Conservation (phyloP, 1,140 invertebrate species). For the Tribolium madens region DNA sequence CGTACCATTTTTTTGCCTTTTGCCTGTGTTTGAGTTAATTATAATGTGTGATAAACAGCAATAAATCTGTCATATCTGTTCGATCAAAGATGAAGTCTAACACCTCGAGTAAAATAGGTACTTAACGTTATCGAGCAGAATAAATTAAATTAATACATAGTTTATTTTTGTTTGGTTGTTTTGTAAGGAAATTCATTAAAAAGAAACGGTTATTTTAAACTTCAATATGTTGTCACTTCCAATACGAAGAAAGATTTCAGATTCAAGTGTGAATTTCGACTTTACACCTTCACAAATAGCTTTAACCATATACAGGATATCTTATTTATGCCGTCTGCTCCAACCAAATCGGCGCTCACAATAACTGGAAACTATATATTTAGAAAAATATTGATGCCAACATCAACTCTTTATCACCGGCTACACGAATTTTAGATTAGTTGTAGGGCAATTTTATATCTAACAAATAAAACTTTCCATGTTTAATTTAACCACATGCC, state of each 20-base stretch:
- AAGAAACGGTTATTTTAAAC: constrained; percentile 12
- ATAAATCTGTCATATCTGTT: constrained; percentile 18
- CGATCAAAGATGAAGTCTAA: no score
- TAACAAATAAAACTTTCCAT: background rate
- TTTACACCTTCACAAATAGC: background rate
- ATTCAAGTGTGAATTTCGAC: constrained; percentile 7
- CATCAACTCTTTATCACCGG: background rate
- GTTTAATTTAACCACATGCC: background rate
- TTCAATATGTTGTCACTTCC: constrained; percentile 3
- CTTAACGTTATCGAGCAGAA: no score
- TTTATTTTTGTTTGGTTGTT: no score
- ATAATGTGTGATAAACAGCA: constrained; percentile 4
- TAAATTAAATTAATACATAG: no score
- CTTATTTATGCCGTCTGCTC: background rate
- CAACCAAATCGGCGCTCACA: background rate
- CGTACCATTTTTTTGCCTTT: constrained; percentile 1
- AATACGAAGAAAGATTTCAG: background rate
- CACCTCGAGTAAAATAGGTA: no score
- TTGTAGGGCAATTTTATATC: no score
- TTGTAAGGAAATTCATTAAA: background rate
- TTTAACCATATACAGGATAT: background rate
- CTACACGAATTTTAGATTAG: no score
- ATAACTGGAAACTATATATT: background rate
- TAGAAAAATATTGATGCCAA: background rate
- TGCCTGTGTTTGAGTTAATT: background rate